phyloP scores from a whole-genome alignment of 2,797 vertebrate genomes.

The Dermochelys coriacea region DNA sequence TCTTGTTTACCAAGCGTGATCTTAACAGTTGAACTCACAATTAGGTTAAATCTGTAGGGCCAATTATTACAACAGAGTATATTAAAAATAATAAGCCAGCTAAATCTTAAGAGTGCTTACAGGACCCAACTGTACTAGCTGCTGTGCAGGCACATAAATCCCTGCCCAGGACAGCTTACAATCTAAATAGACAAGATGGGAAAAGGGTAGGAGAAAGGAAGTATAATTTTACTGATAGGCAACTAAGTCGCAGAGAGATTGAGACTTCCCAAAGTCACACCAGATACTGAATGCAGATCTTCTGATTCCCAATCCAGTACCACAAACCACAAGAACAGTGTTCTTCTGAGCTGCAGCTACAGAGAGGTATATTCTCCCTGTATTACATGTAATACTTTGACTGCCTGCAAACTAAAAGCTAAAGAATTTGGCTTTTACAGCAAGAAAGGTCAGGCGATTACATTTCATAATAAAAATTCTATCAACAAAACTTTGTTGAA shows the following conservation, averaged over 20 bases:
- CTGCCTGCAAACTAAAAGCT: neutral
- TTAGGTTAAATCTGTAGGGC: neutral
- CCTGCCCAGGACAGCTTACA: neutral
- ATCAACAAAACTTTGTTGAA: neutral
- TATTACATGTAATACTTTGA: neutral
- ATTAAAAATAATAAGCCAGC: neutral
- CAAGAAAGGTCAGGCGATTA: neutral
- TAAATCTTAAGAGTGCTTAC: neutral
- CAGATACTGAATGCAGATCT: neutral
- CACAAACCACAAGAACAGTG: neutral
- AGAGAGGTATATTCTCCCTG: neutral
- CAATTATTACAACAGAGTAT: neutral
- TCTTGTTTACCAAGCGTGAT: neutral
- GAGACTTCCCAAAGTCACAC: neutral
- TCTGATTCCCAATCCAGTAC: neutral
- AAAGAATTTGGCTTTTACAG: neutral
- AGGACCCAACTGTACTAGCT: neutral
- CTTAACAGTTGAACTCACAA: neutral
- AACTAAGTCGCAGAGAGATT: neutral
- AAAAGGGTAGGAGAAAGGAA: neutral
- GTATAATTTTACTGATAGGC: neutral
- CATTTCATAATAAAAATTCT: neutral
- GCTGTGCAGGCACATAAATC: neutral
- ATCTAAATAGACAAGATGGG: neutral
- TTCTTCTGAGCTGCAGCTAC: neutral